Percentiles rank a stretch among this genome's conserved stretches.
phyloP scores from a whole-genome alignment of 2,888 invertebrate species.

The Ceraclea dissimilis region DNA sequence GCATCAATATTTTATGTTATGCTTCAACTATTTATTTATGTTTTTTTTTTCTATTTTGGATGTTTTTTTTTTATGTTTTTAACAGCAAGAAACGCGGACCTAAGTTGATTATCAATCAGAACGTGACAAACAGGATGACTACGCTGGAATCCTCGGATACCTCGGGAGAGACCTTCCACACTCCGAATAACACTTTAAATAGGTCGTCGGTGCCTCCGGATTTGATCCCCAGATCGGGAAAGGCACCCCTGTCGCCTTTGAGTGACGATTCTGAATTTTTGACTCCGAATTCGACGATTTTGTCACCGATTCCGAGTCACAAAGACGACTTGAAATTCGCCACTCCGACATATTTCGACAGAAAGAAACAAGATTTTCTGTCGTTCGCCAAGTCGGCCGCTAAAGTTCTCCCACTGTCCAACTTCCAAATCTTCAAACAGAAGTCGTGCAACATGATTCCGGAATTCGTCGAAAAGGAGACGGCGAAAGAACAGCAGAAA shows the following conservation, averaged over 20 bases:
- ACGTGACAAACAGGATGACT: conserved; percentile 6
- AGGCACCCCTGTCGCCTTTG: conserved; percentile 13
- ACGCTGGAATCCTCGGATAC: not conserved
- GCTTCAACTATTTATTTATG: no score
- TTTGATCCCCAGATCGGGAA: conserved; percentile 33
- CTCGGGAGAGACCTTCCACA: conserved; percentile 35
- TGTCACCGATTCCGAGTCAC: conserved; percentile 31
- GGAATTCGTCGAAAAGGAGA: conserved; percentile 35
- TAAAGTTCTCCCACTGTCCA: conserved; percentile 38
- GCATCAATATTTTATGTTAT: no score
- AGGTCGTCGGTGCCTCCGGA: conserved; percentile 32
- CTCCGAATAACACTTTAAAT: conserved; percentile 35
- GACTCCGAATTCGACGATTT: conserved; percentile 28
- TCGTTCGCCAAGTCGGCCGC: conserved; percentile 33
- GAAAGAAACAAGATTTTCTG: conserved; percentile 34
- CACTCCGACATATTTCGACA: conserved; percentile 46
- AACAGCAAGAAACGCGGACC: conserved; percentile 21
- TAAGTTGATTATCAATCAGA: conserved; percentile 18
- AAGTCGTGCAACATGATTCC: conserved; percentile 45
- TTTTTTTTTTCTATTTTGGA: no score
- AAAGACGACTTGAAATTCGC: conserved; percentile 32
- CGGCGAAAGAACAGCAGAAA: conserved; percentile 27
- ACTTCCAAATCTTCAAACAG: conserved; percentile 46
- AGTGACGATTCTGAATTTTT: conserved; percentile 17
- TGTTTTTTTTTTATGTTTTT: not conserved